These are phyloP conservation scores for Sebastes diaconus DNA, from an alignment of 2,797 vertebrate genomes.

Conservation along the genomic window DNA sequence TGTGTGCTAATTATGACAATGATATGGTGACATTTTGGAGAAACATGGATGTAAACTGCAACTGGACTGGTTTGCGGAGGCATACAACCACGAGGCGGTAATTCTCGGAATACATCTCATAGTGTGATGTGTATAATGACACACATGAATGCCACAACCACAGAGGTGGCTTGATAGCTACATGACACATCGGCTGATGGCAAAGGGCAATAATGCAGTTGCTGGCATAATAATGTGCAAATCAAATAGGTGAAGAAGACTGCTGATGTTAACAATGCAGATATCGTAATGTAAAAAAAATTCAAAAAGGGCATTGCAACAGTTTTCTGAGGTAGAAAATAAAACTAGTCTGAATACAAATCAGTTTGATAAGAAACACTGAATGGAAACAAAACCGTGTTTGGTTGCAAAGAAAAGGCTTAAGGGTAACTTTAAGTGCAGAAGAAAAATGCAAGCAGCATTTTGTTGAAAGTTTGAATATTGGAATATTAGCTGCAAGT, in stretches of 20 bases:
- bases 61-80: no score
- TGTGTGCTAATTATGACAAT: no score
- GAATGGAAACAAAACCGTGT: background rate
- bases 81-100: no score
- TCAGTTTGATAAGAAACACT: conserved; percentile 6
- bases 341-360: background rate
- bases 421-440: background rate
- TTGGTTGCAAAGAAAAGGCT: background rate
- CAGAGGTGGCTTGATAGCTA: background rate
- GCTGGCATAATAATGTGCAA: conserved; percentile 1
- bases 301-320: background rate
- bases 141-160: background rate
- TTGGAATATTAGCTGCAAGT: background rate
- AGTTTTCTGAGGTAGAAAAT: conserved; percentile 5
- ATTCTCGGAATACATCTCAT: background rate
- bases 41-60: no score
- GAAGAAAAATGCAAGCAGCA: background rate
- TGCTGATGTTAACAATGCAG: conserved; percentile 1
- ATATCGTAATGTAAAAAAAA: conserved; percentile 10
- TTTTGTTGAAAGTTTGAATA: background rate
- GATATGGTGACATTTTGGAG: no score
- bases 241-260: background rate
- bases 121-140: background rate
- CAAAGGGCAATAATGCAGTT: background rate
- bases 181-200: conserved; percentile 11